These are phyloP conservation scores for Brachionus asplanchnoidis DNA, from an alignment of 1,140 invertebrate genomes.

Conservation along the genomic window DNA sequence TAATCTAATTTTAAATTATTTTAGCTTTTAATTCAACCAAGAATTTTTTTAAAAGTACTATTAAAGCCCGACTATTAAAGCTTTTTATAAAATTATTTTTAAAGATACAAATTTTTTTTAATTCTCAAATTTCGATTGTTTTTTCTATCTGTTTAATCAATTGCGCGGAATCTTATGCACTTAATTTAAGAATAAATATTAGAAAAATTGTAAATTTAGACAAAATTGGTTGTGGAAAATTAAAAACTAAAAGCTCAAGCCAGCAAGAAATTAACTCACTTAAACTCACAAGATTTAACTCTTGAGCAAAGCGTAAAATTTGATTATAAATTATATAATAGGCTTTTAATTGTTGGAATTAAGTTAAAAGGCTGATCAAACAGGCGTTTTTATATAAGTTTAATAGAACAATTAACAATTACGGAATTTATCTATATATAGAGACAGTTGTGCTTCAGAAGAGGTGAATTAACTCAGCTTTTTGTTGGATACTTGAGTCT, in stretches of 20 bases:
- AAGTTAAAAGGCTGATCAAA: not conserved
- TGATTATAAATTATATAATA: not conserved
- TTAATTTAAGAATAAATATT: not conserved
- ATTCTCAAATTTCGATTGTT: not conserved
- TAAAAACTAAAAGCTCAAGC: not conserved
- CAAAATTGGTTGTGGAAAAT: not conserved
- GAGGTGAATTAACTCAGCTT: not conserved
- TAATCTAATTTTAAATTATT: not conserved
- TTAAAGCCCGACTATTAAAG: too few species aligned
- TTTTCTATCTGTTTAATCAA: not conserved
- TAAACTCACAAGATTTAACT: not conserved
- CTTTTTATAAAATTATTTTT: too few species aligned
- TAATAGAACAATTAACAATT: not conserved
- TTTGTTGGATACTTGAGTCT: not conserved
- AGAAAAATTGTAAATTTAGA: not conserved
- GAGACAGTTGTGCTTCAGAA: not conserved
- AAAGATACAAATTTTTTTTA: not conserved
- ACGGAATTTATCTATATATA: not conserved
- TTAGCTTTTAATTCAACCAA: too few species aligned
- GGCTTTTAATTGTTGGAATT: not conserved
- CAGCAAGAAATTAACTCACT: not conserved
- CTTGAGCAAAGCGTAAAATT: not conserved
- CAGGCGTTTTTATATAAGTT: not conserved
- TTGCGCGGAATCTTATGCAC: not conserved
- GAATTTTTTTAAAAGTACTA: too few species aligned